Percentiles rank a stretch among this genome's conserved stretches.
Conservation (phyloP, 1,140 invertebrate genomes). For the Coelopa frigida region DNA sequence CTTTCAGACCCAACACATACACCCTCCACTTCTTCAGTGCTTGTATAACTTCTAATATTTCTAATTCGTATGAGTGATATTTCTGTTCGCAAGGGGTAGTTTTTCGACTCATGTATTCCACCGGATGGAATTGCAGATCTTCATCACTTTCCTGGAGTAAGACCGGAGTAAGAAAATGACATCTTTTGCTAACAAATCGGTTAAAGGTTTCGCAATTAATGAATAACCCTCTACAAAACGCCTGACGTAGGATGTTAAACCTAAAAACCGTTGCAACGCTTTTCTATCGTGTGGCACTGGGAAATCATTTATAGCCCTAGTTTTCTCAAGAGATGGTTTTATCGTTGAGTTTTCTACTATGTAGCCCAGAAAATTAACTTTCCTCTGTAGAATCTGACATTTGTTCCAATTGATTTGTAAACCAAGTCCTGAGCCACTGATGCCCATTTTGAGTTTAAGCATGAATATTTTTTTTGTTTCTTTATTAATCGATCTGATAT, state of each 20-base stretch:
- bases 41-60: conserved; percentile 23
- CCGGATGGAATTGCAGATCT: conserved; percentile 25
- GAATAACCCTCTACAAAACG: conserved; percentile 20
- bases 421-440: too few relatives aligned
- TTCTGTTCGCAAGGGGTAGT: conserved; percentile 27
- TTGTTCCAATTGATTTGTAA: too few relatives aligned
- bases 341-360: conserved; percentile 15
- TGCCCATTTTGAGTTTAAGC: too few relatives aligned
- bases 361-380: conserved; percentile 27
- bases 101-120: conserved; percentile 28
- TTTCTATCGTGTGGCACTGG: neutral
- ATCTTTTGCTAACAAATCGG: conserved; percentile 3
- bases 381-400: too few relatives aligned
- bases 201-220: conserved; percentile 5
- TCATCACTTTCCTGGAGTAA: conserved; percentile 22
- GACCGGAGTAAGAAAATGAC: conserved; percentile 11
- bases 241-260: conserved; percentile 12
- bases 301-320: neutral
- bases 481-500: too few relatives aligned
- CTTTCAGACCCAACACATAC: conserved; percentile 43
- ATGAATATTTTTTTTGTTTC: too few relatives aligned
- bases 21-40: conserved; percentile 25
- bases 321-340: conserved; percentile 20
- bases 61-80: conserved; percentile 28
- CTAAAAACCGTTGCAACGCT: conserved; percentile 7